Evolutionary conservation across 1,140 invertebrate genomes (phyloP).

Genomic region (Heliconius hewitsoni): DNA sequence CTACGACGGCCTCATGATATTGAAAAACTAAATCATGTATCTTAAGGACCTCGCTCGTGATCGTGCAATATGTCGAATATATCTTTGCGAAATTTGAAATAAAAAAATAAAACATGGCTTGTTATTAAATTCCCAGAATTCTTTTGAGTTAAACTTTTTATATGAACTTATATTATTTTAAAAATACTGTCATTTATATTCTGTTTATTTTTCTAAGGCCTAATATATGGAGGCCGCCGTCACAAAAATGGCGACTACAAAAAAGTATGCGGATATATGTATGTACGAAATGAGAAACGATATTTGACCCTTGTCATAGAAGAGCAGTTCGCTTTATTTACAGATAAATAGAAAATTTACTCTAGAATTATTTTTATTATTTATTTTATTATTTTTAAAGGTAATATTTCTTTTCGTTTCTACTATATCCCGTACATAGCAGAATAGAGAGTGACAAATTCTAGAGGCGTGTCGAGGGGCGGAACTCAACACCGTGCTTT

Average conservation of each 20-base stretch:
- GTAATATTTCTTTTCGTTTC: no score
- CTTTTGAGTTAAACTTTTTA: neutral
- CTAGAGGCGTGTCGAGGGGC: no score
- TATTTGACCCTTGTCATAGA: constrained; percentile 63
- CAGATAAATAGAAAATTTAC: constrained; percentile 63
- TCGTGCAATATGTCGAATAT: no score
- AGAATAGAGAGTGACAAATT: no score
- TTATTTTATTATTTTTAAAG: constrained; percentile 32
- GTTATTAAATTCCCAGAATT: neutral
- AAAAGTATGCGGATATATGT: constrained; percentile 54
- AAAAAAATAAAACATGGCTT: no score
- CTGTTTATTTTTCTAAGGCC: neutral
- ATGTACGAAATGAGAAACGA: constrained; percentile 58
- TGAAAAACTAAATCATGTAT: no score
- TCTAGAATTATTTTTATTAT: constrained; percentile 39
- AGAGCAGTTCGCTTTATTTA: constrained; percentile 48
- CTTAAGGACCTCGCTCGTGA: no score
- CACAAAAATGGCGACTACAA: constrained; percentile 41
- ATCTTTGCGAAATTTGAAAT: no score
- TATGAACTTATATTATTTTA: neutral
- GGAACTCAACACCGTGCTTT: no score
- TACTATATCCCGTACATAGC: no score
- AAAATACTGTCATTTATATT: neutral
- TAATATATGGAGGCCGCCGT: constrained; percentile 57
- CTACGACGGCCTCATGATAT: no score